Percentiles rank a stretch among this genome's conserved stretches.
Evolutionary conservation across 2,888 invertebrate genomes (phyloP).

Genomic region (Ichneumoninae sp.): DNA sequence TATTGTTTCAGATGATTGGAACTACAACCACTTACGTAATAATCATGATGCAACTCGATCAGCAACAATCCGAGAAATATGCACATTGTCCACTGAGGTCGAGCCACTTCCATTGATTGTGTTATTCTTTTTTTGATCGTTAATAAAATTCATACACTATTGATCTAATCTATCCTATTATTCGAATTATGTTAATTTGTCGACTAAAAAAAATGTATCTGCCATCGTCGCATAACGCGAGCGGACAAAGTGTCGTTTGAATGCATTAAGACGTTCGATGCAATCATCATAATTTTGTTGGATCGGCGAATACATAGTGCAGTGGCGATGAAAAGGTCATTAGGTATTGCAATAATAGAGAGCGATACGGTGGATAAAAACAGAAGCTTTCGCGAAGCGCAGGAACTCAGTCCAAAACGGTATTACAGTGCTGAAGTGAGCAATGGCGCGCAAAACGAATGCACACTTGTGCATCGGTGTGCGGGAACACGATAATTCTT

Average conservation of each 20-base stretch:
- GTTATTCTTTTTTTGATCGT: not conserved
- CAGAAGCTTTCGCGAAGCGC: not conserved
- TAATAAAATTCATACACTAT: conserved; percentile 6
- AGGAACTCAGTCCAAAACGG: not conserved
- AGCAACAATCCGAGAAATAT: conserved; percentile 13
- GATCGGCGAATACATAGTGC: not conserved
- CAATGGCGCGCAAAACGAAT: conserved; percentile 7
- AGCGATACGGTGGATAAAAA: conserved; percentile 11
- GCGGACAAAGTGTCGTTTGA: not conserved
- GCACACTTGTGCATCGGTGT: not conserved
- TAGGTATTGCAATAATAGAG: conserved; percentile 3
- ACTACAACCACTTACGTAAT: conserved; percentile 36
- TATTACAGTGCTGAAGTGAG: not conserved
- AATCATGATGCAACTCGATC: conserved; percentile 30
- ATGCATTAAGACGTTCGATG: not conserved
- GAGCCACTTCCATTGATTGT: conserved; percentile 30
- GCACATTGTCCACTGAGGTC: conserved; percentile 4
- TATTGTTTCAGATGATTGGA: conserved; percentile 26
- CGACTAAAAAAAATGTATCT: not conserved
- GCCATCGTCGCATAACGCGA: not conserved
- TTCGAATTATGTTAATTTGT: not conserved
- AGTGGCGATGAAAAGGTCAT: not conserved
- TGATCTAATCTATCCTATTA: not conserved
- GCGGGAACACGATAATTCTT: not conserved
- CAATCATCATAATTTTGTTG: conserved; percentile 9